Evolutionary conservation across 2,797 vertebrate genomes (phyloP), one percentile per base, ranked within the genome.

Genomic region (Sebastiscus tertius): DNA sequence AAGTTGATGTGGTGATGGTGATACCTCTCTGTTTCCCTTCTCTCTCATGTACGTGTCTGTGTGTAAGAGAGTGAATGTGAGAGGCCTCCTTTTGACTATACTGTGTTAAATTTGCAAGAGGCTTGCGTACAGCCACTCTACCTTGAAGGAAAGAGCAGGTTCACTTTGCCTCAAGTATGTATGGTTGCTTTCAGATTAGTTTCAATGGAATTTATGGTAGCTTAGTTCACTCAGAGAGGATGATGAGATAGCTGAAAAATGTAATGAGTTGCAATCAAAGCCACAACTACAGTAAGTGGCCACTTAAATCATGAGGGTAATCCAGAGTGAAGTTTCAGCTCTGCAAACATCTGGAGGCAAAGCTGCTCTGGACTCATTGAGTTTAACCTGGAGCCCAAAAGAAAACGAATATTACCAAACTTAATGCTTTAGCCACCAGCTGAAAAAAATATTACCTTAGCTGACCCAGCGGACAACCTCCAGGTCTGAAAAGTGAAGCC

Each of bases 41-140:
- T 71, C 76, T 87, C 83, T 83, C 84, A 65, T 71, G 59, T 77
- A 69, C n/a, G 74, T 87, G 85, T 79, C 58, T 88, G 72, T 64
- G 66, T 84, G 78, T 63, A 22, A n/a, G 54, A 24, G 54, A 65
- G 66, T 14, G 60, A 20, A 70, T 13, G 80, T 85, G 76, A 79
- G 81, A 83, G 82, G 72, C 81, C 80, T 67, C 85, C 61, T 84
- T 93, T 88, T 93, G 75, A 86, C 81, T 33, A 39, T 79, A 80
- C 74, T 68, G 72, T 88, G 85, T 89, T 76, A 87, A 81, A 89
- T 82, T 83, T 85, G 67, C 49, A 8, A 81, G 58, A 69, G 49
- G 26, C 52, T 64, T 85, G 73, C 10, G 6, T 56, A 69, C 73
- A 63, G 61, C 42, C 42, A 58, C 76, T 67, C 26, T 16, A 2